Conservation (phyloP, 2,888 invertebrate genomes). For the Cantharis lateralis region DNA sequence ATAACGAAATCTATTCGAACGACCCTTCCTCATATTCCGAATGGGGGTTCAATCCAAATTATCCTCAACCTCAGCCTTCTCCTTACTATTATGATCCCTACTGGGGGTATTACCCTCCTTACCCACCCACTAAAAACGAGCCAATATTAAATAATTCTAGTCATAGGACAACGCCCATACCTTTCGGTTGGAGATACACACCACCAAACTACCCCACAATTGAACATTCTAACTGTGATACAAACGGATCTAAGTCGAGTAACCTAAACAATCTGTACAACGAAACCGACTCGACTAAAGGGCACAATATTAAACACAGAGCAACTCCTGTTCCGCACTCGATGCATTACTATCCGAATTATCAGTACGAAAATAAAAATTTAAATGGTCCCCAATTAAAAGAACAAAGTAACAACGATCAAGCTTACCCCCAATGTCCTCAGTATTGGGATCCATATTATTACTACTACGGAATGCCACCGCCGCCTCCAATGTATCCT, state of each 20-base stretch:
- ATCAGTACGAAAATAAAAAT: slow-evolving; percentile 19
- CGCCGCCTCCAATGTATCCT: slow-evolving; percentile 43
- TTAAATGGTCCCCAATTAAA: background rate
- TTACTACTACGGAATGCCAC: slow-evolving; percentile 21
- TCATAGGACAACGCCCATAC: slow-evolving; percentile 13
- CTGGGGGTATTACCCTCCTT: slow-evolving; percentile 45
- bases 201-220: slow-evolving; percentile 7
- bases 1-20: slow-evolving; percentile 45
- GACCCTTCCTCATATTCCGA: slow-evolving; percentile 43
- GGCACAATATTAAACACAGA: slow-evolving; percentile 16
- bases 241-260: background rate
- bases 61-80: slow-evolving; percentile 32
- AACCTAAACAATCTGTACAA: background rate
- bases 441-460: slow-evolving; percentile 50
- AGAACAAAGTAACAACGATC: background rate
- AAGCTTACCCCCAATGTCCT: slow-evolving; percentile 32
- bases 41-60: slow-evolving; percentile 33
- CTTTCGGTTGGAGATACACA: slow-evolving; percentile 8
- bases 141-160: slow-evolving; percentile 11
- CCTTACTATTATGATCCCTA: slow-evolving; percentile 41
- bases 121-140: slow-evolving; percentile 22
- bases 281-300: background rate
- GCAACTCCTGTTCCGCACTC: slow-evolving; percentile 44
- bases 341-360: slow-evolving; percentile 43
- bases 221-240: background rate